A percentile compares a stretch with the other conserved stretches of the same genome.
Evolutionary conservation across 2,797 vertebrate species (phyloP).

Genomic region (Schizopygopsis malacanthus): DNA sequence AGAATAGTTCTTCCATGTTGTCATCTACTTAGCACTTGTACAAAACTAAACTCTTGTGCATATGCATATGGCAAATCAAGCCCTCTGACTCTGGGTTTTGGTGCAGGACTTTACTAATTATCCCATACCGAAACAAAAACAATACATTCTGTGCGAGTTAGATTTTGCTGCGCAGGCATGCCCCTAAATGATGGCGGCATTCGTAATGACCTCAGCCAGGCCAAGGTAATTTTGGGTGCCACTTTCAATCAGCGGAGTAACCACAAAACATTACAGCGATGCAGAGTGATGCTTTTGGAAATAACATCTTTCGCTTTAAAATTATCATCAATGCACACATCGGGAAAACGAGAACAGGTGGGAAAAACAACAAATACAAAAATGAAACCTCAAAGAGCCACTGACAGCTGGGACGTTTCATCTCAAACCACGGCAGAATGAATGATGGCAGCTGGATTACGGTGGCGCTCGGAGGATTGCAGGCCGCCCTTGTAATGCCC

Average conservation of each 20-base stretch:
- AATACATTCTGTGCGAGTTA: constrained; percentile 70
- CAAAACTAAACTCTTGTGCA: constrained; percentile 3
- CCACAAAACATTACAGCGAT: constrained; percentile 69
- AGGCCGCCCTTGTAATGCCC: constrained; percentile 77
- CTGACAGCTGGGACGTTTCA: constrained; percentile 46
- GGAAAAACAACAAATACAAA: constrained; percentile 51
- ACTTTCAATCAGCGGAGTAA: constrained; percentile 72
- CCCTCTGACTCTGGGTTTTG: constrained; percentile 66
- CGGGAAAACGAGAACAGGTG: constrained; percentile 46
- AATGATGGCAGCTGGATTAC: constrained; percentile 78
- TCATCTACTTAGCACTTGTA: constrained; percentile 1
- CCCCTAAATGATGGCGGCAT: constrained; percentile 72
- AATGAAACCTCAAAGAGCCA: constrained; percentile 32
- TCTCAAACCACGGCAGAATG: constrained; percentile 68
- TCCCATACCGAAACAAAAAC: constrained; percentile 67
- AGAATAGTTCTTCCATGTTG: constrained; percentile 14
- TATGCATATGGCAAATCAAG: neutral
- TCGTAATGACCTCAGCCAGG: constrained; percentile 69
- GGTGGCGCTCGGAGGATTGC: constrained; percentile 78
- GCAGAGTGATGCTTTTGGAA: constrained; percentile 51
- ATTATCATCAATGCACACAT: constrained; percentile 49
- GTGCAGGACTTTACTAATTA: constrained; percentile 67
- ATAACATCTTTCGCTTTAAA: constrained; percentile 65
- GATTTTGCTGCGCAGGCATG: constrained; percentile 66
- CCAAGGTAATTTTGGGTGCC: constrained; percentile 71